A percentile compares a stretch with the other conserved stretches of the same genome.
Evolutionary conservation across 2,888 invertebrate genomes (phyloP).

Genomic region (Mactromeris polynyma): DNA sequence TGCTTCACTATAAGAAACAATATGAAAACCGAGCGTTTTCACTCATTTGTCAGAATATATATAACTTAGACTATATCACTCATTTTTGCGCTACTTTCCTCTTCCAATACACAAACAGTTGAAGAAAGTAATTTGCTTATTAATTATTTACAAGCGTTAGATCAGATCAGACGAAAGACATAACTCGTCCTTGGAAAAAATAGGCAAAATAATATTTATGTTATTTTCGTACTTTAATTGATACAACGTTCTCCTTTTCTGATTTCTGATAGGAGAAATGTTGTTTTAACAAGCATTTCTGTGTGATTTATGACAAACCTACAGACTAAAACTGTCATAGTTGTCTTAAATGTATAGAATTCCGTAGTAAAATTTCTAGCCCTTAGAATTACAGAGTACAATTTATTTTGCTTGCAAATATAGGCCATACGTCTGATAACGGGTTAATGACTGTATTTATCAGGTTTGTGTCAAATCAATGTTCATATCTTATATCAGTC

Average conservation of each 20-base stretch:
- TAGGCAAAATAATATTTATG: background rate
- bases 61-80: background rate
- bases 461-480: no score
- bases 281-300: background rate
- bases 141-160: background rate
- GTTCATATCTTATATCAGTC: no score
- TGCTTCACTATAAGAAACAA: no score
- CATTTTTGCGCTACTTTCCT: background rate
- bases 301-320: background rate
- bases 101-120: background rate
- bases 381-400: no score
- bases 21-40: no score
- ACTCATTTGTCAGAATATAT: background rate
- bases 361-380: background rate
- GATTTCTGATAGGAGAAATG: background rate
- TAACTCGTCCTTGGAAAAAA: background rate
- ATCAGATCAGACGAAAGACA: background rate
- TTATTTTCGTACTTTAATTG: slow-evolving; percentile 7
- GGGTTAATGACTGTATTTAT: no score
- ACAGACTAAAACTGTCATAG: background rate
- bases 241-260: background rate
- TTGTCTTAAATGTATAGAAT: background rate
- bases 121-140: background rate
- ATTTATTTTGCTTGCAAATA: background rate
- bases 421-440: background rate